These are phyloP conservation scores for Nannospalax galili DNA, from an alignment of 2,113 vertebrate species.

Conservation along the genomic window DNA sequence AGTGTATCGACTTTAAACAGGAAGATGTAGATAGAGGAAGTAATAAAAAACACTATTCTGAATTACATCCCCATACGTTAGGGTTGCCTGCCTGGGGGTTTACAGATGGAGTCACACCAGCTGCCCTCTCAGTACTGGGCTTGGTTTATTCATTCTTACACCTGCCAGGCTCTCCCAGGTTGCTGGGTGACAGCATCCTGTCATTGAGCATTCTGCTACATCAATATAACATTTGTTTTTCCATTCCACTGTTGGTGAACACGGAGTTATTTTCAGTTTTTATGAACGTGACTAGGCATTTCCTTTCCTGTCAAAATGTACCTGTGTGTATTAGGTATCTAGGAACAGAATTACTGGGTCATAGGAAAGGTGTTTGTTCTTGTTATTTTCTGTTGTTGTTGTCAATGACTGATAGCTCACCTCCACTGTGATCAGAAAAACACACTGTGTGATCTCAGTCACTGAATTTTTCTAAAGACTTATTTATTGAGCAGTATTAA, in stretches of 20 bases:
- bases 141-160: not conserved
- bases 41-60: not conserved
- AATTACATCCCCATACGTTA: not conserved
- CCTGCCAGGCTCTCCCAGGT: not conserved
- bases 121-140: not conserved
- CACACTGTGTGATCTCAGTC: not conserved
- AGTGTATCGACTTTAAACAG: not conserved
- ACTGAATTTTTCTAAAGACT: not conserved
- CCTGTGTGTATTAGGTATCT: not conserved
- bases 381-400: not conserved
- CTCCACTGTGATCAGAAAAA: not conserved
- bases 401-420: not conserved
- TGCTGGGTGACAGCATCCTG: not conserved
- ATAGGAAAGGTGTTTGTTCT: not conserved
- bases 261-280: not conserved
- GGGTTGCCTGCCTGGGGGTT: not conserved
- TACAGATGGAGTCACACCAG: not conserved
- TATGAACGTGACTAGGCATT: not conserved
- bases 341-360: not conserved
- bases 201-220: not conserved
- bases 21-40: not conserved
- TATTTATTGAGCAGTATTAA: slow-evolving; percentile 18
- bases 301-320: not conserved
- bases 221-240: not conserved
- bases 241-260: not conserved